These are phyloP conservation scores for Lanistes nyassanus DNA, from an alignment of 1,140 invertebrate species.

Conservation along the genomic window DNA sequence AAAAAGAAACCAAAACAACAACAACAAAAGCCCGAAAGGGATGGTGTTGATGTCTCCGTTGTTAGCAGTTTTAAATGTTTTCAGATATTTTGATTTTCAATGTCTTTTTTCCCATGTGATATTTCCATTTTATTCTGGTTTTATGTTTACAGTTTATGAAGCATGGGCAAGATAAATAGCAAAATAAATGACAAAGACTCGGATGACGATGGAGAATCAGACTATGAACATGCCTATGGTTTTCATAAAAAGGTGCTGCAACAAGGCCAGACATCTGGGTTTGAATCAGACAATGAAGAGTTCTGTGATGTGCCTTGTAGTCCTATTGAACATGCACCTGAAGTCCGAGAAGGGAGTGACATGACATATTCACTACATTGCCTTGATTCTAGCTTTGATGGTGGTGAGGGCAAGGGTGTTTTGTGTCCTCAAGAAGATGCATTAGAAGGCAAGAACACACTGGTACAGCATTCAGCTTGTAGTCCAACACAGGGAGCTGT, in stretches of 20 bases:
- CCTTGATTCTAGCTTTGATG: neutral
- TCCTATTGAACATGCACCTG: neutral
- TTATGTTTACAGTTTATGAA: neutral
- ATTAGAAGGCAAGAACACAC: neutral
- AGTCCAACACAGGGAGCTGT: neutral
- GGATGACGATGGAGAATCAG: slow-evolving; percentile 7
- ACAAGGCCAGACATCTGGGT: slow-evolving; percentile 5
- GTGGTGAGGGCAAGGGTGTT: too few species aligned
- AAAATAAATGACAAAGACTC: slow-evolving; percentile 2
- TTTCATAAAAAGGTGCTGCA: slow-evolving; percentile 12
- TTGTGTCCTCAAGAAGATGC: neutral
- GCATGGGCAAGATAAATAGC: slow-evolving; percentile 13
- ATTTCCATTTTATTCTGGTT: too few species aligned
- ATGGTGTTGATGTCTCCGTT: too few species aligned
- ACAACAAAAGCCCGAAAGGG: too few species aligned
- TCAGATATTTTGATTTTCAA: too few species aligned
- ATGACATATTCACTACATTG: neutral
- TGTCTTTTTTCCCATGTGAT: too few species aligned
- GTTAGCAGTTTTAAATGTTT: too few species aligned
- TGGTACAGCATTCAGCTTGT: neutral
- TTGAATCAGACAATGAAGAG: slow-evolving; percentile 18
- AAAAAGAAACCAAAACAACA: too few species aligned
- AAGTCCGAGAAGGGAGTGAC: neutral
- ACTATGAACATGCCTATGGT: slow-evolving; percentile 16
- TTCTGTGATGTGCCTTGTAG: neutral